Evolutionary conservation across 2,888 invertebrate genomes (phyloP), one percentile per base, ranked within the genome.

Genomic region (Schizaphis graminum): DNA sequence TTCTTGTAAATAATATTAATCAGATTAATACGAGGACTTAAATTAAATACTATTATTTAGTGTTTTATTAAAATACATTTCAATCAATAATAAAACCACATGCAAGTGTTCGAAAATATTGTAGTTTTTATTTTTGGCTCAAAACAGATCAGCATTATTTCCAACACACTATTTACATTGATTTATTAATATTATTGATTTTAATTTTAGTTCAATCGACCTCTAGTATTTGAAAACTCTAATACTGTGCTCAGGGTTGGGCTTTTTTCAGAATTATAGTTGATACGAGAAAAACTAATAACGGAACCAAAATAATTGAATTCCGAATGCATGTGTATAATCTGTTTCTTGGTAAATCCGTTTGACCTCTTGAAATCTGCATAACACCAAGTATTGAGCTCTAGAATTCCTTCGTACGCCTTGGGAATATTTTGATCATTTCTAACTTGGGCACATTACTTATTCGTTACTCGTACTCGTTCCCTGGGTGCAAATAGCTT

Each of bases 391-490:
- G 77, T 57, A 86, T 61, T 24, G 57, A 35, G 57, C 35, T 61
- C 35, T 28, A n/a, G 57, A 87, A 47, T 86, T 87, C 47, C 35
- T 28, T 41, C 77, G 93, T 49, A 93, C 93, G 85, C 90, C 47
- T 90, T 86, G 49, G 35, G 93, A 93, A 93, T 93, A 93, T 90
- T 93, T 93, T 61, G 85, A 93, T 35, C 89, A 49, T 86, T 47
- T 44, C 86, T 35, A 11, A 56, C 44, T 35, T 16, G 41, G 49
- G 24, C 56, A 26, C 85, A 93, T 93, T 91, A 91, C 44, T 57
- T 91, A 94, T 94, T 94, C 94, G 91, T 61, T 21, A 47, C 91
- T 90, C 90, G 93, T 93, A 93, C 84, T 56, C 61, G 61, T 61
- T 91, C 67, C 44, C 86, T 47, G 91, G 90, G 85, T 91, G 91